Conservation (phyloP, 2,797 vertebrate species). For the Sternarchorhynchus goeldii region DNA sequence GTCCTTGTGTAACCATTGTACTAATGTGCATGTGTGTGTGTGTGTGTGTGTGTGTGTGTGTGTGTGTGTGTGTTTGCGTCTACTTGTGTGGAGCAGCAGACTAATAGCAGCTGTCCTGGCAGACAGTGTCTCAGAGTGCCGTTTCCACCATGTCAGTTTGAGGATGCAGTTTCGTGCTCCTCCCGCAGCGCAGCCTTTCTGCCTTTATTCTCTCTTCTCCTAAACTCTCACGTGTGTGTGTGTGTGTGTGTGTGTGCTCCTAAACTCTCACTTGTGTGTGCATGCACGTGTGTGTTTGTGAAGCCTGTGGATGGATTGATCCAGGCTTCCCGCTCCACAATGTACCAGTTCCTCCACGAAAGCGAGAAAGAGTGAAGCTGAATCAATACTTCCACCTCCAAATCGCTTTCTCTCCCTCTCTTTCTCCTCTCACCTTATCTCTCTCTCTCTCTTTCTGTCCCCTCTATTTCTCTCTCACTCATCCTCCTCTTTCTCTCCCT, state of each 20-base stretch:
- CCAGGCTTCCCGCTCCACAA: conserved; percentile 5
- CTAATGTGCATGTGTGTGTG: not conserved
- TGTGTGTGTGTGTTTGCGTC: conserved; percentile 38
- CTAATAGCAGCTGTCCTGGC: conserved; percentile 16
- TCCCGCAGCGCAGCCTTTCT: conserved; percentile 27
- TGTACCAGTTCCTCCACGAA: conserved; percentile 38
- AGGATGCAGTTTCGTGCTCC: conserved; percentile 21
- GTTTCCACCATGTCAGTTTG: conserved; percentile 33
- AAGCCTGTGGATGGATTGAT: conserved; percentile 21
- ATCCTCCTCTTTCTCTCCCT: not conserved
- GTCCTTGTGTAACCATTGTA: conserved; percentile 1
- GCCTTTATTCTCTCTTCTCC: not conserved
- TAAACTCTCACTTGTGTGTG: not conserved
- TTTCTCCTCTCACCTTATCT: conserved; percentile 33
- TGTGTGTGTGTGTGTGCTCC: not conserved
- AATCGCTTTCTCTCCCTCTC: not conserved
- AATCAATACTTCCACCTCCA: conserved; percentile 38
- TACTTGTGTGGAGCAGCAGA: conserved; percentile 14
- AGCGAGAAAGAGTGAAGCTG: conserved; percentile 53
- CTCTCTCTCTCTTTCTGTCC: conserved; percentile 23
- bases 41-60: not conserved
- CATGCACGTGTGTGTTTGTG: not conserved
- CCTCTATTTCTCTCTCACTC: conserved; percentile 32
- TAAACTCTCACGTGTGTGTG: not conserved
- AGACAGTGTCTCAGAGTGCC: conserved; percentile 21